These are phyloP conservation scores for Lithophane leautieri DNA, from an alignment of 2,888 invertebrate genomes.

Conservation along the genomic window DNA sequence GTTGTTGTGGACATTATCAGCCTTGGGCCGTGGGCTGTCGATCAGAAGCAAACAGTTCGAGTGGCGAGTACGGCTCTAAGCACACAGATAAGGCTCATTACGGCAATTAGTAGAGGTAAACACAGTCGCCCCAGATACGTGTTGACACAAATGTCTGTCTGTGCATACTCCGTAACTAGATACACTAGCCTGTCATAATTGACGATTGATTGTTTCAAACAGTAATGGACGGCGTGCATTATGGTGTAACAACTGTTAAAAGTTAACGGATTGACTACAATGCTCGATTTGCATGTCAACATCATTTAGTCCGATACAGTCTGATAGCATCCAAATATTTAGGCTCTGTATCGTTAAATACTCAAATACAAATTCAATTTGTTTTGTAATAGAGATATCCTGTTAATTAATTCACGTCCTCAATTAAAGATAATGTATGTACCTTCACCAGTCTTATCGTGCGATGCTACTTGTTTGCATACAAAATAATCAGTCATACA, in stretches of 20 bases:
- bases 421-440: slow-evolving; percentile 47
- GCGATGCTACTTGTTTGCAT: slow-evolving; percentile 47
- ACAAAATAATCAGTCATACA: slow-evolving; percentile 37
- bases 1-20: slow-evolving; percentile 70
- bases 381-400: slow-evolving; percentile 21
- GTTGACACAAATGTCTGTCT: slow-evolving; percentile 71
- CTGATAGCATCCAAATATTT: slow-evolving; percentile 33
- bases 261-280: slow-evolving; percentile 47
- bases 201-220: slow-evolving; percentile 60
- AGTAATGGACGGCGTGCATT: slow-evolving; percentile 41
- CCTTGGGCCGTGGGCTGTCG: slow-evolving; percentile 78
- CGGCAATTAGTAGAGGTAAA: slow-evolving; percentile 87
- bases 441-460: slow-evolving; percentile 35
- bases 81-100: slow-evolving; percentile 87
- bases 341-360: slow-evolving; percentile 4
- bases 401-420: slow-evolving; percentile 51
- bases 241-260: slow-evolving; percentile 28
- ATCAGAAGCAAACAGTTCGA: slow-evolving; percentile 81
- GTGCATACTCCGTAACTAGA: slow-evolving; percentile 44
- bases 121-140: slow-evolving; percentile 82
- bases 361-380: slow-evolving; percentile 18
- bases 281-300: slow-evolving; percentile 48
- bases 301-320: slow-evolving; percentile 41
- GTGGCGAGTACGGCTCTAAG: slow-evolving; percentile 75
- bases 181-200: slow-evolving; percentile 56